Conservation (phyloP, 2,113 vertebrate species). For the Buteo buteo region DNA sequence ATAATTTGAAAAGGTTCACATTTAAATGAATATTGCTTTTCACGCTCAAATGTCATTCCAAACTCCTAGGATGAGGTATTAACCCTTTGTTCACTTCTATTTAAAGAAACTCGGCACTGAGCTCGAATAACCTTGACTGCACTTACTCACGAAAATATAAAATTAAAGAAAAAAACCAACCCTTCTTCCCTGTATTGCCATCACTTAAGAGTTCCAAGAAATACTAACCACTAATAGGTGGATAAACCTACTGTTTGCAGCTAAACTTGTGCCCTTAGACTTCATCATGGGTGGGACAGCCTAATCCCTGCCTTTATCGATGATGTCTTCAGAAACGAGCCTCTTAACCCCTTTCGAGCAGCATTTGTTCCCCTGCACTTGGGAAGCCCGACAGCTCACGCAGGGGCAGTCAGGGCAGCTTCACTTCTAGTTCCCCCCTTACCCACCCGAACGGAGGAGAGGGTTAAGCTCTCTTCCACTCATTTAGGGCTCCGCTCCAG, state of each 20-base stretch:
- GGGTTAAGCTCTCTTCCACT: neutral
- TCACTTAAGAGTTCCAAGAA: neutral
- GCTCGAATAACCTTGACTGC: neutral
- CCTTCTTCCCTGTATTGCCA: neutral
- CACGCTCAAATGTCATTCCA: conserved; percentile 25
- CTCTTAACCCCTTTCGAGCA: neutral
- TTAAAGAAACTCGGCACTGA: neutral
- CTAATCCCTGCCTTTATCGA: neutral
- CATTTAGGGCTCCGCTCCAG: neutral
- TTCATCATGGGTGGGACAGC: neutral
- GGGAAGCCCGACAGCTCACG: neutral
- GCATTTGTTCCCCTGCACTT: fast-evolving
- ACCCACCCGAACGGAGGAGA: neutral
- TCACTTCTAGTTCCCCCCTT: neutral
- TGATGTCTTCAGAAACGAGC: neutral
- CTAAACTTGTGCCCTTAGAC: neutral
- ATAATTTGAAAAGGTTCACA: conserved; percentile 52
- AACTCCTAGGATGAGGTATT: conserved; percentile 7
- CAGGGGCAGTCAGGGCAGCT: neutral
- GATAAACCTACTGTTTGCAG: neutral
- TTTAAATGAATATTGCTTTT: conserved; percentile 43
- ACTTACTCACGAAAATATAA: neutral
- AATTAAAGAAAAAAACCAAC: neutral
- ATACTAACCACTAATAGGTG: neutral
- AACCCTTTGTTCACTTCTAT: neutral